Evolutionary conservation across 2,797 vertebrate species (phyloP), one percentile per base, ranked within the genome.

Genomic region (Molossus molossus): DNA sequence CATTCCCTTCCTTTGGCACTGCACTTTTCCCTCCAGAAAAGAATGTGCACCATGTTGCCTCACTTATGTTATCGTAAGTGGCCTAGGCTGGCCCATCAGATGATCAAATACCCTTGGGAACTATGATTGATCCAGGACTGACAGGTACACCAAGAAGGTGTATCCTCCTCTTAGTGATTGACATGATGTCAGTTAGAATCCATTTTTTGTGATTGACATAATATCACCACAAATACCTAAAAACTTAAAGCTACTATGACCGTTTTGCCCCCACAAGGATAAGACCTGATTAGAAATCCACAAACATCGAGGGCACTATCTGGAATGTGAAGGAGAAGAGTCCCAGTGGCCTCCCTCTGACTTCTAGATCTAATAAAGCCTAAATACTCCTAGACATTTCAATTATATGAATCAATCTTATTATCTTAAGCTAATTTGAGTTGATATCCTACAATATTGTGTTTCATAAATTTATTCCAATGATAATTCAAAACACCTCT

Each of bases 401-500:
- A 82, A n/a, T 48, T 65, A 9, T 17, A 21, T 33, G 27, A 70
- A 72, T 94, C 33, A 33, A 33, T 88, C 27, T 69, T 69, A 53
- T 12, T 65, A 37, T 3, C 29, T 81, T 89, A 64, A 82, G 13
- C 4, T 62, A 64, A 86, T 88, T 62, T 72, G 25, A 67, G 25
- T 33, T 73, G 21, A 80, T 82, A 3, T 40, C 58, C 10, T 79
- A 55, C n/a, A 81, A 75, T 69, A 40, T 18, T 53, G 64, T 6
- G 2, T 72, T 60, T 90, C 60, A 82, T 82, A 77, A 57, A 55
- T 67, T 27, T 92, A 70, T 90, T 77, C 11, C 17, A 83, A 18
- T 89, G 33, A 73, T 67, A 73, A 27, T 33, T 79, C 37, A 95
- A 83, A 79, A 67, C 50, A 53, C 21, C 40, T 80, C 27, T 77